Evolutionary conservation across 2,113 vertebrate genomes (phyloP).

Genomic region (Sylvia atricapilla): DNA sequence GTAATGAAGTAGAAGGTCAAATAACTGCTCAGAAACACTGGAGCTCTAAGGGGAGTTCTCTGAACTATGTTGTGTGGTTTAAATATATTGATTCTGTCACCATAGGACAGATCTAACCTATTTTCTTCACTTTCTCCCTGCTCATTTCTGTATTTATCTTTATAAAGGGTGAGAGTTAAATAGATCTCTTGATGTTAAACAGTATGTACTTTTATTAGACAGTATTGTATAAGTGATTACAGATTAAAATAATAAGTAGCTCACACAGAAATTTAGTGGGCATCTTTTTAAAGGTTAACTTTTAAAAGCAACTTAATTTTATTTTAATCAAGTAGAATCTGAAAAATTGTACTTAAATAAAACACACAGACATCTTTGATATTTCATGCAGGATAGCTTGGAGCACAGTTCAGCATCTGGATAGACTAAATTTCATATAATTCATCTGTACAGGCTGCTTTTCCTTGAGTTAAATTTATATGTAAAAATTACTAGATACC

Average conservation of each 20-base stretch:
- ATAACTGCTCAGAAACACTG: background rate
- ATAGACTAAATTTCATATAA: background rate
- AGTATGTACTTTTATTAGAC: background rate
- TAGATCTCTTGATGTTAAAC: background rate
- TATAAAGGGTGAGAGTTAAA: background rate
- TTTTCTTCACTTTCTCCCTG: background rate
- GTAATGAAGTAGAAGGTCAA: background rate
- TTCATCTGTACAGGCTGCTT: background rate
- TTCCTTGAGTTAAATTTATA: background rate
- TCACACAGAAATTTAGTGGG: background rate
- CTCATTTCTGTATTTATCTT: slow-evolving; percentile 6
- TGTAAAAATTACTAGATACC: background rate
- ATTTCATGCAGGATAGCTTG: background rate
- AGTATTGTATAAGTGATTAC: background rate
- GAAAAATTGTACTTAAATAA: background rate
- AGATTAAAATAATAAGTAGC: background rate
- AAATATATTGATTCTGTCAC: background rate
- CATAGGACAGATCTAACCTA: background rate
- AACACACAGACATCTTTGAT: background rate
- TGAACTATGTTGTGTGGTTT: background rate
- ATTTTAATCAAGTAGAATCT: background rate
- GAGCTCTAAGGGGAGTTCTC: background rate
- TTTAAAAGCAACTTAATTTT: background rate
- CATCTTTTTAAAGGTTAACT: background rate
- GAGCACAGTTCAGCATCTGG: background rate